Evolutionary conservation across 2,113 vertebrate genomes (phyloP).

Genomic region (Spea bombifrons): DNA sequence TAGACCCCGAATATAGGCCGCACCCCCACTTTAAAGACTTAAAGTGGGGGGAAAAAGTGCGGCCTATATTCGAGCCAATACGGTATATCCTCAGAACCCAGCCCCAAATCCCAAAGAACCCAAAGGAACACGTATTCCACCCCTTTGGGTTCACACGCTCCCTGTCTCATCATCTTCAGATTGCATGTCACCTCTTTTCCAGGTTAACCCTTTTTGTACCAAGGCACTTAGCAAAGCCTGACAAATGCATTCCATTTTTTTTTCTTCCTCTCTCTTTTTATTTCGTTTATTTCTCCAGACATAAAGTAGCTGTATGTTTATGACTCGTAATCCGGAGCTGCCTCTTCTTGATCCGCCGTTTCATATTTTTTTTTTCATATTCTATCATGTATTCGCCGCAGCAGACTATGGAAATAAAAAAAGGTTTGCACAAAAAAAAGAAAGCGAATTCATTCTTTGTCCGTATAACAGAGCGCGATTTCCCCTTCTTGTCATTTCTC

Average conservation of each 20-base stretch:
- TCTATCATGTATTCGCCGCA: constrained; percentile 5
- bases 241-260: constrained; percentile 27
- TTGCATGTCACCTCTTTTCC: constrained; percentile 11
- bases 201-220: constrained; percentile 8
- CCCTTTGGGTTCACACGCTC: too few species aligned
- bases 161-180: not conserved
- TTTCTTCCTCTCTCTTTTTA: too few species aligned
- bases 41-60: too few species aligned
- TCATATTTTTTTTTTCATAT: constrained; percentile 22
- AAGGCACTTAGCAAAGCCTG: not conserved
- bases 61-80: too few species aligned
- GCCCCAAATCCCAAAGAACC: too few species aligned
- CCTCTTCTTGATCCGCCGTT: constrained; percentile 19
- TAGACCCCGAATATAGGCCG: too few species aligned
- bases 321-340: constrained; percentile 25
- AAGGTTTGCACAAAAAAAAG: constrained; percentile 16
- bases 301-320: constrained; percentile 26
- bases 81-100: too few species aligned
- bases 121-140: too few species aligned
- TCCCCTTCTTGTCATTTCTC: not conserved
- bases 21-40: too few species aligned
- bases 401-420: constrained; percentile 22
- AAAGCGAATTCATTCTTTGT: constrained; percentile 14
- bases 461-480: not conserved
- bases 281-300: constrained; percentile 15